Evolutionary conservation across 2,888 invertebrate species (phyloP), one percentile per base, ranked within the genome.

Genomic region (Drosophila cracens): DNA sequence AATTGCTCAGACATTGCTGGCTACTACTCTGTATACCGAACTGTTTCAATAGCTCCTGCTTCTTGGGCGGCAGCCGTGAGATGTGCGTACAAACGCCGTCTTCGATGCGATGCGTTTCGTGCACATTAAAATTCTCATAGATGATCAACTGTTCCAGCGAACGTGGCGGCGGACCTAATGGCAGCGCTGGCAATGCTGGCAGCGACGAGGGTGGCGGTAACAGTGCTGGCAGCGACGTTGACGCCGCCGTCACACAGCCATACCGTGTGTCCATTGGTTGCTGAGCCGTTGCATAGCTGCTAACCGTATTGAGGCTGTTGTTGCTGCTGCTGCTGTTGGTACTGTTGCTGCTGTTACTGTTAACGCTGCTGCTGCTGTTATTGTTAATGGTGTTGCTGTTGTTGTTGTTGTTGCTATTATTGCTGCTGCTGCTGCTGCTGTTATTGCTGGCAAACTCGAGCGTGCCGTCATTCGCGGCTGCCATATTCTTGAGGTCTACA

Each of bases 21-120:
- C 89, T 86, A 92, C 92, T 93, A 91, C 92, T 93, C 91, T 93
- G 93, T 91, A 93, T 93, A 92, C 93, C 93, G 91, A 93, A 93
- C 91, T 93, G 93, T 93, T 93, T 93, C 79, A 93, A 90, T 75
- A 93, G 87, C 89, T 93, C 93, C 91, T 93, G 93, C 81, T 93
- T 93, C 83, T 93, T 93, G 61, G 92, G 93, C 86, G 93, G 93
- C 81, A 93, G 87, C 77, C 93, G 93, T 70, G 91, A 91, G 82
- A 93, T 92, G 76, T 93, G 93, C 69, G 93, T 93, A 77, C 92
- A 92, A 74, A 93, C 92, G 68, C 93, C 93, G 76, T 93, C 93
- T 83, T 93, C 93, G 60, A 93, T 92, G 74, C 93, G 90, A 87
- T 93, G 93, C 59, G 92, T 89, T 82, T 93, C 93, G 68, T 93